Percentiles rank a stretch among this genome's conserved stretches.
Conservation (phyloP, 2,113 vertebrate genomes). For the Periophthalmus modestus region DNA sequence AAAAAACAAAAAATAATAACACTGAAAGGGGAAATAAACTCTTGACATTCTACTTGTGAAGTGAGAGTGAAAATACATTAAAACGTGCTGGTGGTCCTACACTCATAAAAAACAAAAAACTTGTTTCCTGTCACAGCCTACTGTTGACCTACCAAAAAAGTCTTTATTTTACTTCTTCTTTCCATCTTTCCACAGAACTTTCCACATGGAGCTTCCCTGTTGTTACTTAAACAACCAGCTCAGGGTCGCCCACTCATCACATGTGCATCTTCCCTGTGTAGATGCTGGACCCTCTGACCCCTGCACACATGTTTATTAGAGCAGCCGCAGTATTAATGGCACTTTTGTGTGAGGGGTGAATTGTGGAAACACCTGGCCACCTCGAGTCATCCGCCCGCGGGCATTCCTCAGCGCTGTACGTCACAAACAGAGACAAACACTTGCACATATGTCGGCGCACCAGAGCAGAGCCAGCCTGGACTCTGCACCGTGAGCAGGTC, state of each 20-base stretch:
- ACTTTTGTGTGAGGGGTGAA: conserved; percentile 12
- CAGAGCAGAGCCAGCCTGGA: conserved; percentile 14
- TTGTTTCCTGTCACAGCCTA: neutral
- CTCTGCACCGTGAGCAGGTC: conserved; percentile 13
- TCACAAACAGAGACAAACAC: conserved; percentile 22
- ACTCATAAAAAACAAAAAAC: neutral
- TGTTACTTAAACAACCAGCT: conserved; percentile 2
- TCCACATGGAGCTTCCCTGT: neutral
- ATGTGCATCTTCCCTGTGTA: conserved; percentile 20
- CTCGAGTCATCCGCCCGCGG: conserved; percentile 27
- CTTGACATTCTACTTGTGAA: neutral
- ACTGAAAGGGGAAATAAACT: neutral
- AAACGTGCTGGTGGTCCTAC: conserved; percentile 2
- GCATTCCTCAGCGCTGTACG: conserved; percentile 36
- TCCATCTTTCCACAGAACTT: conserved; percentile 8
- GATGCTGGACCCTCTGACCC: conserved; percentile 27
- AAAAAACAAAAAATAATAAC: neutral
- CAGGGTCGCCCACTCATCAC: conserved; percentile 18
- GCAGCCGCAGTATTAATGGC: conserved; percentile 10
- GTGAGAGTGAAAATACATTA: neutral
- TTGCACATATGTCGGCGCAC: conserved; percentile 9
- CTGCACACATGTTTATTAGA: conserved; percentile 37
- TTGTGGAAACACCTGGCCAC: conserved; percentile 63
- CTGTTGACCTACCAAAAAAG: neutral
- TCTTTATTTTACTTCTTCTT: neutral